Evolutionary conservation across 2,888 invertebrate genomes (phyloP).

Genomic region (Hydriomena furcata): DNA sequence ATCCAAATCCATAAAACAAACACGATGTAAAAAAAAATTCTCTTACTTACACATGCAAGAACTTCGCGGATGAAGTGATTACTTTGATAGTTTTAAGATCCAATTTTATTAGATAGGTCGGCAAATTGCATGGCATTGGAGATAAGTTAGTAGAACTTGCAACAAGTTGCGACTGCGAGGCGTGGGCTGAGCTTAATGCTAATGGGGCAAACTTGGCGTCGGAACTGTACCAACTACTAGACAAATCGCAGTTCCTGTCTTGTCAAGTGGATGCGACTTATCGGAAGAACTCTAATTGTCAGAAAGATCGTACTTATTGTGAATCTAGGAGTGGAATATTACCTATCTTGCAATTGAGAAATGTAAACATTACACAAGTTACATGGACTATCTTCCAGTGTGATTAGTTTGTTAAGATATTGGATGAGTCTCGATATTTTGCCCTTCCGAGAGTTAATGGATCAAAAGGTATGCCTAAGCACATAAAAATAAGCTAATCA

Average conservation of each 20-base stretch:
- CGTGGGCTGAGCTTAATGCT: conserved; percentile 53
- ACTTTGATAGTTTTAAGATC: conserved; percentile 21
- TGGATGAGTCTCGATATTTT: no score
- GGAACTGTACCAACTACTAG: conserved; percentile 40
- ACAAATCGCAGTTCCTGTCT: conserved; percentile 38
- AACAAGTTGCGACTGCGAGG: conserved; percentile 58
- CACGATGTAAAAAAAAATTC: no score
- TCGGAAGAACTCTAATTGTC: conserved; percentile 21
- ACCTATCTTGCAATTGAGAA: no score
- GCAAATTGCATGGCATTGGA: conserved; percentile 46
- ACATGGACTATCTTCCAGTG: no score
- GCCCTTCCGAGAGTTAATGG: no score
- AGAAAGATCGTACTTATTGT: not conserved
- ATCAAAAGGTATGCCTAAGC: not conserved
- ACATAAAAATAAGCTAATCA: conserved; percentile 27
- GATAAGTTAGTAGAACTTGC: conserved; percentile 52
- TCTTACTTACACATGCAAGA: not conserved
- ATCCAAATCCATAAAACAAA: no score
- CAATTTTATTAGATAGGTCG: conserved; percentile 39
- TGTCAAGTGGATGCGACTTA: conserved; percentile 32
- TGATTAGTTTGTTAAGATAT: no score
- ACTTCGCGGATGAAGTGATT: conserved; percentile 1
- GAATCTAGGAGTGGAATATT: not conserved
- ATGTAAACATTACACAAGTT: no score
- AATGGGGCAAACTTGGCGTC: conserved; percentile 54